Evolutionary conservation across 2,888 invertebrate species (phyloP), one percentile per base, ranked within the genome.

Genomic region (Vandiemenella viatica): DNA sequence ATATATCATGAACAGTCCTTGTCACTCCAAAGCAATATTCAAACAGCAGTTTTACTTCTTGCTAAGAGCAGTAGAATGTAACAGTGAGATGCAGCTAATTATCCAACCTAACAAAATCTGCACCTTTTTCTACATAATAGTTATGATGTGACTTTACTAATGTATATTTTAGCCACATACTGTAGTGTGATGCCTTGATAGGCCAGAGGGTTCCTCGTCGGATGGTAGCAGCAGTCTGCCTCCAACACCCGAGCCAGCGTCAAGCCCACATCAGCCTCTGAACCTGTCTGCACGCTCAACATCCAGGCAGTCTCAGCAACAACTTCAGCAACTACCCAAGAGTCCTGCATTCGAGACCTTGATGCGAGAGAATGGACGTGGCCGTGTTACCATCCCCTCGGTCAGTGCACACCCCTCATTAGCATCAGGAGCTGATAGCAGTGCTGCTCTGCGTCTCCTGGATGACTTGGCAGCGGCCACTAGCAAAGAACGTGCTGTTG

Each of bases 261-360:
- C 48, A 5, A 37, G 23, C 26, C 32, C 17, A 16, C 62, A 64
- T 43, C 73, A 76, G 43, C 79, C 79, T 7, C 65, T 79, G 53
- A 78, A 77, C 63, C 66, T 77, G 54, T 72, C 72, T 8, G 74
- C 47, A 19, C n/a, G 32, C 19, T 13, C 72, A 71, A 15, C 10
- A 10, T 13, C 10, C 10, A 32, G 10, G n/a, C 10, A n/a, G 10
- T 32, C 32, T 13, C 13, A 32, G 10, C 3, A 10, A 3, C 10
- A 32, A 13, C 13, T n/a, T 13, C 13, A 32, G 3, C n/a, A n/a
- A n/a, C 3, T 32, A n/a, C 32, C 32, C n/a, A 20, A 19, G 16
- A 23, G 43, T 22, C n/a, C 18, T 19, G 40, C 19, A 16, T 18
- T 23, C 37, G 8, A 16, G n/a, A 5, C 37, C 22, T 21, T 20